A percentile compares a stretch with the other conserved stretches of the same genome.
Evolutionary conservation across 2,888 invertebrate genomes (phyloP).

Genomic region (Loripinus fragilis): DNA sequence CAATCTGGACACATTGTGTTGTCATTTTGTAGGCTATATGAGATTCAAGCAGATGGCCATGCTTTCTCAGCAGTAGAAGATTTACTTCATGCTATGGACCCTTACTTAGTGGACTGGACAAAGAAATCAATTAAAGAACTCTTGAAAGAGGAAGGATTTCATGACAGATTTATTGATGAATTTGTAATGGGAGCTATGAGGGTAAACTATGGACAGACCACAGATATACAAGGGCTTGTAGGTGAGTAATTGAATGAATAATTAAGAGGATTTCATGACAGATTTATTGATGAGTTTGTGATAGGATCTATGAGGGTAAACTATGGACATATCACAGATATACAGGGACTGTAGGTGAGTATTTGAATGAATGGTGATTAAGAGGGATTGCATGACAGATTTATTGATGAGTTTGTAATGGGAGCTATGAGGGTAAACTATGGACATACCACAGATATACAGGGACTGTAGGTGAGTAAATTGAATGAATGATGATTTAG

Average conservation of each 20-base stretch:
- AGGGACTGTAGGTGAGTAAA: slow-evolving; percentile 85
- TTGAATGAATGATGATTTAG: no score
- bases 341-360: slow-evolving; percentile 86
- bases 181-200: slow-evolving; percentile 85
- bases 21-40: slow-evolving; percentile 86
- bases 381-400: slow-evolving; percentile 83
- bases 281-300: slow-evolving; percentile 86
- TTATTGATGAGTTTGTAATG: slow-evolving; percentile 86
- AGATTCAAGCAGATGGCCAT: slow-evolving; percentile 85
- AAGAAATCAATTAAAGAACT: slow-evolving; percentile 69
- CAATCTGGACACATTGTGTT: no score
- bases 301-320: slow-evolving; percentile 85
- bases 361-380: no score
- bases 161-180: slow-evolving; percentile 85
- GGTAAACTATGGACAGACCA: slow-evolving; percentile 87
- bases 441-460: slow-evolving; percentile 86
- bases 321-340: slow-evolving; percentile 86
- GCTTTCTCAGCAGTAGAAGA: slow-evolving; percentile 85
- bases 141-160: slow-evolving; percentile 84
- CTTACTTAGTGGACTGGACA: slow-evolving; percentile 84
- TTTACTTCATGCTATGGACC: slow-evolving; percentile 85
- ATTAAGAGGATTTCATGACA: slow-evolving; percentile 84
- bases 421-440: slow-evolving; percentile 86
- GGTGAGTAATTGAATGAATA: no score
- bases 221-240: slow-evolving; percentile 85